These are phyloP conservation scores for Synanceia verrucosa DNA, from an alignment of 2,797 vertebrate genomes.

Conservation along the genomic window DNA sequence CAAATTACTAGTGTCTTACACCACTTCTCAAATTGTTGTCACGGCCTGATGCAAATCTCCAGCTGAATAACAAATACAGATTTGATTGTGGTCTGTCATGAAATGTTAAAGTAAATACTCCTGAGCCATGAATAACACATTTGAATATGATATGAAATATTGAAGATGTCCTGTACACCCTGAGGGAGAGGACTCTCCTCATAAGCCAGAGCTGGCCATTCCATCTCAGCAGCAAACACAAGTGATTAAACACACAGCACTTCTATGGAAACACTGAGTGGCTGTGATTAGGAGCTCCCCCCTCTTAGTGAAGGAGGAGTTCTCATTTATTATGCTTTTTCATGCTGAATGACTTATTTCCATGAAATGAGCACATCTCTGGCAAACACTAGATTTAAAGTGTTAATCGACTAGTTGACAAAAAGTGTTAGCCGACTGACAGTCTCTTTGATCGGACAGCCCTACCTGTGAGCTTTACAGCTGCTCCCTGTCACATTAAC, in stretches of 20 bases:
- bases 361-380: too few species aligned
- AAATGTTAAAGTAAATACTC: constrained; percentile 64
- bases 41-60: constrained; percentile 36
- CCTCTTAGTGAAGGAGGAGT: too few species aligned
- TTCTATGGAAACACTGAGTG: constrained; percentile 13
- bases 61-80: constrained; percentile 48
- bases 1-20: constrained; percentile 51
- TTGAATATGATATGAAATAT: constrained; percentile 72
- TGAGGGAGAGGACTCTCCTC: constrained; percentile 28
- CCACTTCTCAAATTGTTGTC: constrained; percentile 33
- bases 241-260: constrained; percentile 50
- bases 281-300: too few species aligned
- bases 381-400: too few species aligned
- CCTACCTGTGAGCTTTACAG: constrained; percentile 1
- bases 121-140: constrained; percentile 60
- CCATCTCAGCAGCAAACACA: constrained; percentile 51
- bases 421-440: too few species aligned
- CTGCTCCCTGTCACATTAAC: background rate
- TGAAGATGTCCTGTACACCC: constrained; percentile 41
- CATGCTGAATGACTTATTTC: too few species aligned
- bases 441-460: too few species aligned
- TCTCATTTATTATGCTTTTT: too few species aligned
- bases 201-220: constrained; percentile 40
- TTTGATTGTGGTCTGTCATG: constrained; percentile 50
- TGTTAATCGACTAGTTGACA: too few species aligned